Evolutionary conservation across 2,113 vertebrate genomes (phyloP).

Genomic region (Apteryx mantelli): DNA sequence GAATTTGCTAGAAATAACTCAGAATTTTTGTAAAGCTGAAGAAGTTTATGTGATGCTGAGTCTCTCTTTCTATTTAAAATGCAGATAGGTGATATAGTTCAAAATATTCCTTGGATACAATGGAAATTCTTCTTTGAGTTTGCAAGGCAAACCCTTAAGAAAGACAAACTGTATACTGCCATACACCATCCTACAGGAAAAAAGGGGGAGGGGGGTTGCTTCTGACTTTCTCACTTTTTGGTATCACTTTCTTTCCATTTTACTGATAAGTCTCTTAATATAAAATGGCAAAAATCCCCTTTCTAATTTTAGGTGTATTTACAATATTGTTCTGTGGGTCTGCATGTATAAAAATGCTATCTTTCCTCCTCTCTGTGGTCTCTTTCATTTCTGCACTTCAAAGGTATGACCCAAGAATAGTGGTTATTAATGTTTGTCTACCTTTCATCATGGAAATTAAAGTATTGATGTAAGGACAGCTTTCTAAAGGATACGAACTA

Average conservation of each 20-base stretch:
- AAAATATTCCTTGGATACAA: background rate
- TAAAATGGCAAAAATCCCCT: rapidly evolving
- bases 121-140: background rate
- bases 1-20: background rate
- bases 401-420: background rate
- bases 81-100: background rate
- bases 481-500: background rate
- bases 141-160: background rate
- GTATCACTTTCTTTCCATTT: background rate
- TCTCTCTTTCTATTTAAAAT: background rate
- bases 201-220: rapidly evolving
- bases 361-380: background rate
- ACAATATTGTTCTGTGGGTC: background rate
- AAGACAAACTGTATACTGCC: background rate
- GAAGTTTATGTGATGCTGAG: background rate
- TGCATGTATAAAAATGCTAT: background rate
- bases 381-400: background rate
- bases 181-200: background rate
- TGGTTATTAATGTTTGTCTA: background rate
- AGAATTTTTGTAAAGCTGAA: background rate
- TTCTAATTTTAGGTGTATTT: background rate
- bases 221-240: background rate
- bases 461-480: background rate
- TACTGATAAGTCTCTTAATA: background rate
- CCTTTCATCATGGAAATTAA: background rate